Percentiles rank a stretch among this genome's conserved stretches.
phyloP scores from a whole-genome alignment of 2,888 invertebrate species.

The Nowickia ferox region DNA sequence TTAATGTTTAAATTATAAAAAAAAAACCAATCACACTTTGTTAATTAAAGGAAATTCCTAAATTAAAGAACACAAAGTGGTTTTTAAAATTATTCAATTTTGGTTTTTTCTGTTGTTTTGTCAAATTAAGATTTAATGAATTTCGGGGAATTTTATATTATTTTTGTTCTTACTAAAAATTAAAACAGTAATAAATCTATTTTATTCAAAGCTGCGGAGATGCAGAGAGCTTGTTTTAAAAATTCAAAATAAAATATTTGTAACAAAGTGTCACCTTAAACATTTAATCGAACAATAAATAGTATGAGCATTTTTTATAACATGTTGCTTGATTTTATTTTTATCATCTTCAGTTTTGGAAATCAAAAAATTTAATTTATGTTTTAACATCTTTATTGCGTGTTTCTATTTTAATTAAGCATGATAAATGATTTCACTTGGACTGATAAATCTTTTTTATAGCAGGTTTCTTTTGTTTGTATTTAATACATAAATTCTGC shows the following conservation, averaged over 20 bases:
- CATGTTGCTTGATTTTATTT: conserved; percentile 21
- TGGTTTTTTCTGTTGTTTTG: neutral
- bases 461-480: conserved; percentile 73
- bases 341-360: neutral
- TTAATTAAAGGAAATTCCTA: conserved; percentile 66
- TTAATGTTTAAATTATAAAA: conserved; percentile 51
- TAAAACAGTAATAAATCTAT: conserved; percentile 59
- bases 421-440: conserved; percentile 81
- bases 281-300: conserved; percentile 48
- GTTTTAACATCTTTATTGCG: conserved; percentile 56
- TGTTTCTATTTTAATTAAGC: conserved; percentile 79
- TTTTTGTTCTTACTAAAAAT: neutral
- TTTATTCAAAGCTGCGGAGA: neutral
- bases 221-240: neutral
- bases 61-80: neutral
- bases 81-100: conserved; percentile 35
- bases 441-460: conserved; percentile 80
- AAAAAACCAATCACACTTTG: conserved; percentile 21
- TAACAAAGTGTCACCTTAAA: conserved; percentile 65
- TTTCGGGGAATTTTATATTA: conserved; percentile 32
- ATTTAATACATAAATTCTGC: neutral
- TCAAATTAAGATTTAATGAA: conserved; percentile 41
- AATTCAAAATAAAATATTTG: conserved; percentile 48
- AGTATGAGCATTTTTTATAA: conserved; percentile 15
- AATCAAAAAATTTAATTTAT: conserved; percentile 1